Conservation (phyloP, 2,888 invertebrate species). For the Esperia sulphurella region DNA sequence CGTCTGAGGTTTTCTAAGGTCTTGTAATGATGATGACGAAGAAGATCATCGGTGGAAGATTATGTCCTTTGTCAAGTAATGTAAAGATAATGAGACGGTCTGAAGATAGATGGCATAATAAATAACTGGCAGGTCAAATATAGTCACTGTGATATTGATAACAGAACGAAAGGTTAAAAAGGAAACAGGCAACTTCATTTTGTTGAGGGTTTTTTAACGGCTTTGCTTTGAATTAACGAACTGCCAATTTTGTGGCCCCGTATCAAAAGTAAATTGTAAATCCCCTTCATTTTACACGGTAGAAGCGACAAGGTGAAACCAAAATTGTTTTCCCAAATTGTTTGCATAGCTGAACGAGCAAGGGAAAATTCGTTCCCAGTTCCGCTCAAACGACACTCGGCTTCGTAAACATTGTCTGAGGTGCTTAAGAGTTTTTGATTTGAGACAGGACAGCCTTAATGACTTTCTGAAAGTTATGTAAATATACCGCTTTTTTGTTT, state of each 20-base stretch:
- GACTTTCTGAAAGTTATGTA: constrained; percentile 3
- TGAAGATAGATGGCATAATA: too few species aligned
- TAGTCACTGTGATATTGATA: too few species aligned
- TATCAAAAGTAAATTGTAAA: constrained; percentile 50
- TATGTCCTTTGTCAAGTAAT: too few species aligned
- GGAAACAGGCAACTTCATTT: too few species aligned
- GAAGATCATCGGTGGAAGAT: too few species aligned
- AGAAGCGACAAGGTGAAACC: constrained; percentile 38
- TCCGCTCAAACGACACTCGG: background rate
- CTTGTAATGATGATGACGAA: too few species aligned
- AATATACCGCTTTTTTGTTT: background rate
- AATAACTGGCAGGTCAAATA: too few species aligned
- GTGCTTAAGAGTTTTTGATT: constrained; percentile 2
- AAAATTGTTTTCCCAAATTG: constrained; percentile 53
- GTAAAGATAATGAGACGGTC: too few species aligned
- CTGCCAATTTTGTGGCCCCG: constrained; percentile 22
- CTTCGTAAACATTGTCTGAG: background rate
- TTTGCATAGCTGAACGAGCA: constrained; percentile 28
- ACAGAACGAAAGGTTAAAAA: too few species aligned
- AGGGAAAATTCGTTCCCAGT: constrained; percentile 1
- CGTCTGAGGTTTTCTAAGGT: too few species aligned
- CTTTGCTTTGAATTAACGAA: too few species aligned
- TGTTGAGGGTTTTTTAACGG: too few species aligned
- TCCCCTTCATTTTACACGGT: constrained; percentile 44
- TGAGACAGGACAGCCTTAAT: constrained; percentile 5